phyloP scores from a whole-genome alignment of 53 echinoderm and acorn worm species.

The Zoroaster sp. region DNA sequence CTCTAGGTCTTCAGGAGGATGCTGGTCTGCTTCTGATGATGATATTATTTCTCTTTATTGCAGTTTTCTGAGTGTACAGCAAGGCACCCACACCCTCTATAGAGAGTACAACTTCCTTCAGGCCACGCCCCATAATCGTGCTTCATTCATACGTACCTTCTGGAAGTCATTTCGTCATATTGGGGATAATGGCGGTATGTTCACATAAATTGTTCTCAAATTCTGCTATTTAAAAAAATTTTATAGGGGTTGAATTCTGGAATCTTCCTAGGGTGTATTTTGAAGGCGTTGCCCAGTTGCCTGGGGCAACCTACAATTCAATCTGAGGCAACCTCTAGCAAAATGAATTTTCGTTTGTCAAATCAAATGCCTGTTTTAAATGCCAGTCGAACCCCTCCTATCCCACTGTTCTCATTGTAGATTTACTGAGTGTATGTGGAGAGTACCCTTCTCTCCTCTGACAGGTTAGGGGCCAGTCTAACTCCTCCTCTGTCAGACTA shows the following conservation, averaged over 20 bases:
- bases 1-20: no score
- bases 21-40: no score
- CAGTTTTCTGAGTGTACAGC: constrained; percentile 77
- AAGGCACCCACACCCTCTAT: constrained; percentile 83
- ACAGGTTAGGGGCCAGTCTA: background rate
- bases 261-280: background rate
- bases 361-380: background rate
- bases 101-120: constrained; percentile 84
- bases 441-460: constrained; percentile 80
- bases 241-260: background rate
- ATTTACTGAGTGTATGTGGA: constrained; percentile 71
- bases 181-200: constrained; percentile 90
- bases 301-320: no score
- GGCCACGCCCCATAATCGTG: constrained; percentile 86
- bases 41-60: background rate
- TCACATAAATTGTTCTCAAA: background rate
- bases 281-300: constrained; percentile 18
- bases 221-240: no score
- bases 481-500: constrained; percentile 7
- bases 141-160: constrained; percentile 79
- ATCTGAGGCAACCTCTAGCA: constrained; percentile 74
- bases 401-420: constrained; percentile 1
- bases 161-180: constrained; percentile 91
- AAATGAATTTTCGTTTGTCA: background rate
- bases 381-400: background rate